phyloP scores from a whole-genome alignment of 2,888 invertebrate genomes.

The Caenorhabditis japonica region DNA sequence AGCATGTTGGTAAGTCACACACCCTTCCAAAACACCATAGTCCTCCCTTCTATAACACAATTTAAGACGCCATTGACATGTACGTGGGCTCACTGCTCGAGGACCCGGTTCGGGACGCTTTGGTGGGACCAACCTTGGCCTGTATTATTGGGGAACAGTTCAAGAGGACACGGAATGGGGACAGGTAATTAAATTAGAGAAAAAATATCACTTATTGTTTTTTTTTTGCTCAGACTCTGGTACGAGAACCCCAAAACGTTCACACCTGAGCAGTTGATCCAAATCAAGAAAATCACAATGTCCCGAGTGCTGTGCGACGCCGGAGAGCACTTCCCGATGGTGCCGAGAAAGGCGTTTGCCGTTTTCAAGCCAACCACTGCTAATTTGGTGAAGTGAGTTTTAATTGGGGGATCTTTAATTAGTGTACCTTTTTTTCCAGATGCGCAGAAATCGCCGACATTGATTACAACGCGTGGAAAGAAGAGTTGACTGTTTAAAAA shows the following conservation, averaged over 20 bases:
- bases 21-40: not conserved
- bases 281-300: slow-evolving; percentile 88
- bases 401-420: not conserved
- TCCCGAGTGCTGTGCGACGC: slow-evolving; percentile 65
- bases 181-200: slow-evolving; percentile 62
- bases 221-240: slow-evolving; percentile 91
- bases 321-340: slow-evolving; percentile 64
- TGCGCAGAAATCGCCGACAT: slow-evolving; percentile 63
- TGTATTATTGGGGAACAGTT: slow-evolving; percentile 80
- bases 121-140: slow-evolving; percentile 80
- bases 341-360: slow-evolving; percentile 70
- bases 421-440: slow-evolving; percentile 25
- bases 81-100: slow-evolving; percentile 80
- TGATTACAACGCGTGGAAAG: slow-evolving; percentile 64
- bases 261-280: slow-evolving; percentile 87
- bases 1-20: slow-evolving; percentile 70
- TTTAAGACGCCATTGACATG: slow-evolving; percentile 78
- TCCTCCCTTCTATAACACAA: not conserved
- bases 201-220: not conserved
- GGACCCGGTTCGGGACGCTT: slow-evolving; percentile 78
- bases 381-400: slow-evolving; percentile 33
- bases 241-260: slow-evolving; percentile 92
- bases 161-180: slow-evolving; percentile 79
- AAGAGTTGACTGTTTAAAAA: slow-evolving; percentile 47
- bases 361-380: slow-evolving; percentile 58